phyloP scores from a whole-genome alignment of 2,797 vertebrate species.

The Echiichthys vipera region DNA sequence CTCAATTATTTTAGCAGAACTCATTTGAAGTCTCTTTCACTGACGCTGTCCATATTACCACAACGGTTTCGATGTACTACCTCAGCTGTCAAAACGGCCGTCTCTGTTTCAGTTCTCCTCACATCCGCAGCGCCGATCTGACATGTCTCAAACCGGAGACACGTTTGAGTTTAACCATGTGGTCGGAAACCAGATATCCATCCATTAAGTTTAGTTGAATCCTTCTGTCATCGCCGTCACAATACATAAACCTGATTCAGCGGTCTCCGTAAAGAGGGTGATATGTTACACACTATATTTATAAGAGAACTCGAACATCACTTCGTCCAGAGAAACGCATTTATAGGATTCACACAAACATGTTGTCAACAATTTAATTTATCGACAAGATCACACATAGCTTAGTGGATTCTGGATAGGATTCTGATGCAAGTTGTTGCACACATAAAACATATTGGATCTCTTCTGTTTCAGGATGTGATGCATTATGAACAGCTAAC shows the following conservation, averaged over 20 bases:
- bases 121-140: constrained; percentile 34
- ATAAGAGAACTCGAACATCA: not conserved
- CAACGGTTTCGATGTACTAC: not conserved
- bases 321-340: not conserved
- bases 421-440: not conserved
- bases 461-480: constrained; percentile 87
- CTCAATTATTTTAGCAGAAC: constrained; percentile 8
- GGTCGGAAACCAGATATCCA: constrained; percentile 46
- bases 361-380: not conserved
- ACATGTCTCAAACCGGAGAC: constrained; percentile 66
- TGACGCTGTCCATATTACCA: constrained; percentile 24
- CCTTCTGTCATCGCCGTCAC: constrained; percentile 38
- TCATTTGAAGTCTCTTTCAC: not conserved
- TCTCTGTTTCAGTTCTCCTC: constrained; percentile 49
- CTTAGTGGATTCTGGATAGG: not conserved
- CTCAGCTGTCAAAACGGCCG: constrained; percentile 31
- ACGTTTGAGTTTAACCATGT: constrained; percentile 45
- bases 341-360: not conserved
- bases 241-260: constrained; percentile 33
- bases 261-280: not conserved
- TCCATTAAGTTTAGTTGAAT: constrained; percentile 27
- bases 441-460: not conserved
- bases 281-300: not conserved
- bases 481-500: constrained; percentile 98
- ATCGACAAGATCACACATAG: not conserved